These are phyloP conservation scores for Neelides folsomi DNA, from an alignment of 2,888 invertebrate genomes.

Conservation along the genomic window DNA sequence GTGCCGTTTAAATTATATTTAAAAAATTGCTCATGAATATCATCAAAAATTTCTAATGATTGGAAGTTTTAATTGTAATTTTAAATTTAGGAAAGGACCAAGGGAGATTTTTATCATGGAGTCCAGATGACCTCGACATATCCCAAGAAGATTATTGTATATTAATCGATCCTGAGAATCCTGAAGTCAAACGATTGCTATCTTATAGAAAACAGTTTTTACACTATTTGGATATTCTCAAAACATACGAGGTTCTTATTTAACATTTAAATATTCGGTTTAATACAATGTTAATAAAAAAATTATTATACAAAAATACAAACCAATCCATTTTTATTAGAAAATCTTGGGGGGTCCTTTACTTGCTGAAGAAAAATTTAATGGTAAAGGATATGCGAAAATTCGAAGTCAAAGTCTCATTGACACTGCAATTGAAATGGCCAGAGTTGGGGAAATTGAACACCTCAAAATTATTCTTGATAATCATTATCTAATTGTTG, in stretches of 20 bases:
- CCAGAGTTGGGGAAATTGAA: constrained; percentile 51
- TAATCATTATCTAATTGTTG: constrained; percentile 47
- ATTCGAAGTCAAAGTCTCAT: constrained; percentile 52
- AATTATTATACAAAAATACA: too few species aligned
- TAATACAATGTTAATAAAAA: too few species aligned
- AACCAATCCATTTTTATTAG: constrained; percentile 43
- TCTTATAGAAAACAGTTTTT: constrained; percentile 53
- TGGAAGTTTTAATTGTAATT: background rate
- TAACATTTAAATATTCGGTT: too few species aligned
- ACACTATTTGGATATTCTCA: constrained; percentile 54
- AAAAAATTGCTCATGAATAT: constrained; percentile 1
- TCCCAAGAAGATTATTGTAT: constrained; percentile 34
- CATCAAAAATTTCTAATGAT: background rate
- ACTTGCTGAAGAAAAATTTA: constrained; percentile 48
- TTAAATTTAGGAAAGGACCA: constrained; percentile 25
- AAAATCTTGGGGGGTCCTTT: constrained; percentile 46
- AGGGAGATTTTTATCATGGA: constrained; percentile 31
- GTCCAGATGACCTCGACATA: constrained; percentile 29
- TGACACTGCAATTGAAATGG: constrained; percentile 53
- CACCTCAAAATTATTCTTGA: constrained; percentile 57
- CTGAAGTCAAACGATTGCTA: constrained; percentile 55
- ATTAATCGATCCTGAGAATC: constrained; percentile 39
- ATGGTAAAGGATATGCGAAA: constrained; percentile 52
- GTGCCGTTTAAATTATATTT: too few species aligned
- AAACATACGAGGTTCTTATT: constrained; percentile 60